Evolutionary conservation across 2,888 invertebrate genomes (phyloP).

Genomic region (Brachypterus glaber): DNA sequence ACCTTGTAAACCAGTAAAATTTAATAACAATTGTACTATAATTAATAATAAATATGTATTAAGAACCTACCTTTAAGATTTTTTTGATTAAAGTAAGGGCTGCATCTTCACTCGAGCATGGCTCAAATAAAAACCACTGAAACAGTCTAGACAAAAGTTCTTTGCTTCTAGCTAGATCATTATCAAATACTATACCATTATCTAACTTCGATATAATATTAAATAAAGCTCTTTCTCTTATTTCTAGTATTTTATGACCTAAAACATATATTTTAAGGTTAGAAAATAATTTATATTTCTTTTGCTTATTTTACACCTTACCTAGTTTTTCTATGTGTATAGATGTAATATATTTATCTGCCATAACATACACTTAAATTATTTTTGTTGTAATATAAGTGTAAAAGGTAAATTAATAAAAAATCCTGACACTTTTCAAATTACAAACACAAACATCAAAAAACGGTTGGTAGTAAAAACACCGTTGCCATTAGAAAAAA

Average conservation of each 20-base stretch:
- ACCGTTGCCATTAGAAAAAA: no score
- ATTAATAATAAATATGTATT: no score
- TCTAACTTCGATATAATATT: slow-evolving; percentile 50
- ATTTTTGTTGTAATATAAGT: no score
- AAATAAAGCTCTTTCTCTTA: slow-evolving; percentile 37
- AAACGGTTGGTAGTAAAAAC: no score
- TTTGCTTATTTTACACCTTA: slow-evolving; percentile 17
- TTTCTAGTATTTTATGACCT: slow-evolving; percentile 40
- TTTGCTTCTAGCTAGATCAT: slow-evolving; percentile 49
- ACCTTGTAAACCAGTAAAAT: no score
- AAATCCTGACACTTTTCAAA: no score
- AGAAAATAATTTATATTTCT: not conserved
- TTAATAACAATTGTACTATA: no score
- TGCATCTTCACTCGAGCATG: slow-evolving; percentile 46
- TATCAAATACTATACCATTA: slow-evolving; percentile 51
- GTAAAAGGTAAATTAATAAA: no score
- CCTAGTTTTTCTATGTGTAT: slow-evolving; percentile 36
- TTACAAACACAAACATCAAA: no score
- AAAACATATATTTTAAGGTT: slow-evolving; percentile 13
- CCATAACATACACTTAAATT: slow-evolving; percentile 16
- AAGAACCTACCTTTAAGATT: slow-evolving; percentile 48
- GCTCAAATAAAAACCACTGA: slow-evolving; percentile 52
- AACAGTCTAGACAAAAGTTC: slow-evolving; percentile 51
- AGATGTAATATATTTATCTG: slow-evolving; percentile 28
- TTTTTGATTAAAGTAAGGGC: slow-evolving; percentile 49